Evolutionary conservation across 1,140 invertebrate genomes (phyloP), one percentile per base, ranked within the genome.

Genomic region (Varroa destructor): DNA sequence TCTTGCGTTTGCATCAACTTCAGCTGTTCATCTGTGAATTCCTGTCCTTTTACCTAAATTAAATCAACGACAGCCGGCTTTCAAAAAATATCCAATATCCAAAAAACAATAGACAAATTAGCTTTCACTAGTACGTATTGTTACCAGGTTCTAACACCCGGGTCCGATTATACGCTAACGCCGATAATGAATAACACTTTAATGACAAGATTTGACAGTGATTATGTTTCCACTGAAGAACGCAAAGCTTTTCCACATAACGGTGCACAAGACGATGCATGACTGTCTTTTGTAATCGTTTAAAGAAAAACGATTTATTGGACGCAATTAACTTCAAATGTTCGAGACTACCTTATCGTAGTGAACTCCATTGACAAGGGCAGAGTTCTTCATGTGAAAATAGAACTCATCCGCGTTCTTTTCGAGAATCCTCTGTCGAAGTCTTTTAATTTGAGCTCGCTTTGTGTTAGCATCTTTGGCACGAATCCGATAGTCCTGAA

Each of bases 401-500:
- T 96, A 90, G 81, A 97, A 99, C 81, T 99, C 96, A 87, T 99
- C 93, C 1, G 93, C 92, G 85, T 98, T 99, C 79, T 87, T 90
- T 76, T 96, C 88, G 14, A 94, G 79, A 0, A 91, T 93, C 67
- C 89, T 85, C 79, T 88, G 88, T 64, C 86, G 85, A 43, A 98
- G 79, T n/a, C 88, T 76, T 78, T 92, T 89, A 0, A 98, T 77
- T 0, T 89, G 88, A 43, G 85, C 83, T 72, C 90, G 85, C 76
- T 97, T 97, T 64, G 87, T 83, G 77, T 95, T 87, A 74, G 86
- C 87, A 80, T 94, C 87, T 73, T 82, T 84, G 74, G 46, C 77
- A 75, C 72, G 72, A 76, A 70, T 71, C 71, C 37, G 58, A 43
- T 73, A 74, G 74, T 67, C 61, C 61, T 67, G 1, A 14, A 67